Percentiles rank a stretch among this genome's conserved stretches.
Conservation (phyloP, 2,797 vertebrate species). For the Garrulus glandarius region DNA sequence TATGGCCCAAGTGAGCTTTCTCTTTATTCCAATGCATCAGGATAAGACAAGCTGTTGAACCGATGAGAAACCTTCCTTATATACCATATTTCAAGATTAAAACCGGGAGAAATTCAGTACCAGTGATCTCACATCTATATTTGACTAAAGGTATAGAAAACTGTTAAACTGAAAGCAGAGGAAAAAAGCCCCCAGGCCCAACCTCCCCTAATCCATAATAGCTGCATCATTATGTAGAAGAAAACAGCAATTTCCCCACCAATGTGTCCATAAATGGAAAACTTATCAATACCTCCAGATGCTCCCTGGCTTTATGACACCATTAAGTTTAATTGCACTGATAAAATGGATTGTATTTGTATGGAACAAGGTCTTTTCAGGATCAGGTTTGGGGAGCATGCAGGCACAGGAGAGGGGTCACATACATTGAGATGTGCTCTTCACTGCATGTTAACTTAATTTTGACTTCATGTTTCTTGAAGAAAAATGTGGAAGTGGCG, state of each 20-base stretch:
- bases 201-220: neutral
- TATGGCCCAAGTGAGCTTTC: conserved; percentile 58
- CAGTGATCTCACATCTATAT: neutral
- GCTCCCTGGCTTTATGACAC: conserved; percentile 26
- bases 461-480: neutral
- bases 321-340: neutral
- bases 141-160: neutral
- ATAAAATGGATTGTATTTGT: neutral
- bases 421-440: neutral
- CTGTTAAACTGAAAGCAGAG: neutral
- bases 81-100: conserved; percentile 28
- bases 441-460: neutral
- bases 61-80: conserved; percentile 34
- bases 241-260: neutral
- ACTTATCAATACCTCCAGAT: conserved; percentile 45
- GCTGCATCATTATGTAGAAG: neutral
- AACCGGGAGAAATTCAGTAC: conserved; percentile 32
- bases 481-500: neutral
- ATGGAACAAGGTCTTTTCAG: neutral
- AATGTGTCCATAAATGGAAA: conserved; percentile 19
- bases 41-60: conserved; percentile 66
- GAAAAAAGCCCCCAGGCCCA: neutral
- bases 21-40: conserved; percentile 49
- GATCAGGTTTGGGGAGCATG: neutral
- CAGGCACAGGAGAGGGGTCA: neutral